Conservation (phyloP, 1,140 invertebrate species). For the Cherax destructor region DNA sequence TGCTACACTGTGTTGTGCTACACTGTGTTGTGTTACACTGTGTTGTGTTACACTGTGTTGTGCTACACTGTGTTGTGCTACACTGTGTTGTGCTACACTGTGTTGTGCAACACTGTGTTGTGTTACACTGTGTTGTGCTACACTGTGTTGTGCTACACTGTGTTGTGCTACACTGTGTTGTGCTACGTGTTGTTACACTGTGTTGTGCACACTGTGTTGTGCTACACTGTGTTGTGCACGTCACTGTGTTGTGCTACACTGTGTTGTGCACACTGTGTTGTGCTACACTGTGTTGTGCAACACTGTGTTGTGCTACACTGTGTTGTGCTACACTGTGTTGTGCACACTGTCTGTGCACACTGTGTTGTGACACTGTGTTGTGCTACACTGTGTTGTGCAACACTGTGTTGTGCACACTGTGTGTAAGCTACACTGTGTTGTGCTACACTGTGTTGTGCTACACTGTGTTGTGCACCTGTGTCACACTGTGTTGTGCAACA, state of each 20-base stretch:
- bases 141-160: background rate
- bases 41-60: background rate
- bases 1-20: background rate
- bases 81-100: background rate
- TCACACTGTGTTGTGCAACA: no score
- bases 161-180: background rate
- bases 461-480: no score
- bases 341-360: no score
- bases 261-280: slow-evolving; percentile 43
- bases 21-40: no score
- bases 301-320: slow-evolving; percentile 34
- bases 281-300: slow-evolving; percentile 45
- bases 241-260: no score
- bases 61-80: background rate
- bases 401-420: no score
- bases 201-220: background rate
- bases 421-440: no score
- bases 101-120: background rate
- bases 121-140: background rate
- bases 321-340: no score
- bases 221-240: background rate
- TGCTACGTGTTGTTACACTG: background rate
- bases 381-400: no score
- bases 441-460: no score
- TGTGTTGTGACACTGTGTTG: slow-evolving; percentile 56